These are phyloP conservation scores for Cervus canadensis DNA, from an alignment of 2,113 vertebrate species.

Conservation along the genomic window DNA sequence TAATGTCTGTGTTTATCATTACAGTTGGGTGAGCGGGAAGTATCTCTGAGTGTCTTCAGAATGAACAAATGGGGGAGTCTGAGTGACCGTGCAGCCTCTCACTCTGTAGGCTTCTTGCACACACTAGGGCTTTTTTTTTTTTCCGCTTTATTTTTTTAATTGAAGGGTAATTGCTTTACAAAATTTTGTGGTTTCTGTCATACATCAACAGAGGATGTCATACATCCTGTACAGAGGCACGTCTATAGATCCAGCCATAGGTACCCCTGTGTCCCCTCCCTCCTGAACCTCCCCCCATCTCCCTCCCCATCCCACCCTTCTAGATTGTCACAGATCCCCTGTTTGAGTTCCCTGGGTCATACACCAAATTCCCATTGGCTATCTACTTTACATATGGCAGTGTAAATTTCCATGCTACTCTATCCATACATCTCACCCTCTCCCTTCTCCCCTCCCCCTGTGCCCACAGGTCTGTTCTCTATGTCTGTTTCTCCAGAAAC, in stretches of 20 bases:
- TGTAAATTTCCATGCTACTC: not conserved
- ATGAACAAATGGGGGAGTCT: not conserved
- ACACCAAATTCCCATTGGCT: not conserved
- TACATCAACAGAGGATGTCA: not conserved
- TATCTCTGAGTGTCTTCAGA: constrained; percentile 1
- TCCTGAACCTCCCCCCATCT: not conserved
- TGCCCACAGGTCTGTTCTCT: not conserved
- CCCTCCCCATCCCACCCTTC: not conserved
- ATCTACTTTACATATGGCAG: not conserved
- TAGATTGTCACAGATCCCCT: not conserved
- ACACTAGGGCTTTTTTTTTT: not conserved
- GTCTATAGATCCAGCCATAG: not conserved
- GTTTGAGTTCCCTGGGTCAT: not conserved
- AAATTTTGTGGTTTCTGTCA: not conserved
- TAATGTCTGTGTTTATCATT: not conserved
- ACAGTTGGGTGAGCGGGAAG: not conserved
- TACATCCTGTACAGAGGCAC: not conserved
- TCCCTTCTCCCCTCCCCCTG: not conserved
- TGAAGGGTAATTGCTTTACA: not conserved
- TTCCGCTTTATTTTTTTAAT: not conserved
- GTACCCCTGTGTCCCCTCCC: not conserved
- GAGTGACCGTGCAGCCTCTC: not conserved
- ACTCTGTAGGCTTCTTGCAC: not conserved
- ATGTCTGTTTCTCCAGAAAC: not conserved
- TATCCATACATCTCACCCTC: not conserved